phyloP scores from a whole-genome alignment of 2,888 invertebrate species.

The Agapostemon virescens region DNA sequence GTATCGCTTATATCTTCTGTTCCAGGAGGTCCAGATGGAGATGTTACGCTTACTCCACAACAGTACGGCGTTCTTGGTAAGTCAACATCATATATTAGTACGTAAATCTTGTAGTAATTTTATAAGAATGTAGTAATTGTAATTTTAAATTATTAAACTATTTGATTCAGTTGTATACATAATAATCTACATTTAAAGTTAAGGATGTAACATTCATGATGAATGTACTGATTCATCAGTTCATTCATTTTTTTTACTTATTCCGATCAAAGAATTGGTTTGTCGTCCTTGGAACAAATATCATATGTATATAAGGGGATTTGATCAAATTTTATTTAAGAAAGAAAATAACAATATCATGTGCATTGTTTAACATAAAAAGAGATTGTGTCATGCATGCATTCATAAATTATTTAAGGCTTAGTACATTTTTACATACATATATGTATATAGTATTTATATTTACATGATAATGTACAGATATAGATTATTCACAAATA shows the following conservation, averaged over 20 bases:
- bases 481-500: constrained; percentile 66
- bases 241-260: background rate
- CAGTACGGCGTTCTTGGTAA: constrained; percentile 95
- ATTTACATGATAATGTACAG: constrained; percentile 78
- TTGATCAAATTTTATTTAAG: constrained; percentile 6
- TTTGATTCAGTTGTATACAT: constrained; percentile 2
- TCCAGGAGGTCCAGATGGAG: constrained; percentile 81
- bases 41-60: constrained; percentile 89
- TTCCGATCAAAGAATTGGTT: background rate
- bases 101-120: background rate
- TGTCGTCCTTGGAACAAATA: background rate
- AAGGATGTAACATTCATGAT: background rate
- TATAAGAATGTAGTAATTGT: background rate
- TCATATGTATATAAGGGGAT: background rate
- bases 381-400: background rate
- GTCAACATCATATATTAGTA: constrained; percentile 73
- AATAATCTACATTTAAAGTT: background rate
- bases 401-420: constrained; percentile 27
- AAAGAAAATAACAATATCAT: background rate
- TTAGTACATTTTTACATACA: constrained; percentile 42
- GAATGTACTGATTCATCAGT: background rate
- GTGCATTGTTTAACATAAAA: constrained; percentile 18
- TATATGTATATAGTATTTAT: constrained; percentile 66
- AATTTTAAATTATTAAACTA: background rate
- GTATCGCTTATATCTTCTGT: constrained; percentile 78